Percentiles rank a stretch among this genome's conserved stretches.
phyloP scores from a whole-genome alignment of 2,888 invertebrate species.

The Arge pagana region DNA sequence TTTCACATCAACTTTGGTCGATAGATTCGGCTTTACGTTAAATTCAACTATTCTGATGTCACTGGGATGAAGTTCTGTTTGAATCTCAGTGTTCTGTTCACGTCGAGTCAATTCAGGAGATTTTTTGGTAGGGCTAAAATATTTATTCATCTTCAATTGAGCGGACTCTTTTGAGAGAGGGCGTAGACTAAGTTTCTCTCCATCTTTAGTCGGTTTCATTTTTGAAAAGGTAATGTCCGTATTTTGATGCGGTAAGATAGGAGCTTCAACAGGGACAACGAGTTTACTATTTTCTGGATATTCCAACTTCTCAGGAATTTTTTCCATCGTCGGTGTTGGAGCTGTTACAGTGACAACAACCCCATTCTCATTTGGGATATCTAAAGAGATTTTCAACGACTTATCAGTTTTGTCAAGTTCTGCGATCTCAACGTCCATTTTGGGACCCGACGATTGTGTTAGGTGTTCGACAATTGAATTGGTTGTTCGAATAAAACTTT shows the following conservation, averaged over 20 bases:
- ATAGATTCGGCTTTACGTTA: conserved; percentile 44
- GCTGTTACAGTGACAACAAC: conserved; percentile 43
- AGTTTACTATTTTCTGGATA: conserved; percentile 34
- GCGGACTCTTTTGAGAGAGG: conserved; percentile 49
- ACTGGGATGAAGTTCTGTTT: background rate
- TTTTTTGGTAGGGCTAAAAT: conserved; percentile 37
- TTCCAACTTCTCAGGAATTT: conserved; percentile 26
- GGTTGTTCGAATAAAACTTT: background rate
- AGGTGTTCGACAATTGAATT: background rate
- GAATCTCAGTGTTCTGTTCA: conserved; percentile 9
- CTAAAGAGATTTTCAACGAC: conserved; percentile 11
- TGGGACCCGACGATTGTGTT: background rate
- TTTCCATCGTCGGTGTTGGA: conserved; percentile 45
- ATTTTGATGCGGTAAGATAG: conserved; percentile 12
- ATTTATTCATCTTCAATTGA: conserved; percentile 47
- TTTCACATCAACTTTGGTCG: conserved; percentile 45
- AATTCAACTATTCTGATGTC: conserved; percentile 37
- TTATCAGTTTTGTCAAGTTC: background rate
- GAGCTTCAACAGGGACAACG: conserved; percentile 33
- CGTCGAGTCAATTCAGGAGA: background rate
- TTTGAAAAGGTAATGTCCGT: conserved; percentile 36
- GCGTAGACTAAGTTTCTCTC: conserved; percentile 37
- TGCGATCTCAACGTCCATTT: background rate
- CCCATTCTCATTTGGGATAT: conserved; percentile 4
- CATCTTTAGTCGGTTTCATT: conserved; percentile 39